These are phyloP conservation scores for Anoplius nigerrimus DNA, from an alignment of 2,888 invertebrate genomes.

Conservation along the genomic window DNA sequence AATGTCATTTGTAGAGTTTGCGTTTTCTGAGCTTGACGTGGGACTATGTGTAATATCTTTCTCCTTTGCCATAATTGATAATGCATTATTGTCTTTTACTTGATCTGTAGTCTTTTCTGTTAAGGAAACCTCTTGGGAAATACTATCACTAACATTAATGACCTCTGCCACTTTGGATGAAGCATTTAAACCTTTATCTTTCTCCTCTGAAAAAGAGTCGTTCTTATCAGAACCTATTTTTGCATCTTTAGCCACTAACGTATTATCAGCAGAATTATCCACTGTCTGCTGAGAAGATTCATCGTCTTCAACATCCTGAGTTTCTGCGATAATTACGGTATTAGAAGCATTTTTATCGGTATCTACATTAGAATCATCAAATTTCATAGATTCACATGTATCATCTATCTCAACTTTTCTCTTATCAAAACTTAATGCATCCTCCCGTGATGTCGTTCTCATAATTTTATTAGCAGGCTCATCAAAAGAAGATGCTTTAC, in stretches of 20 bases:
- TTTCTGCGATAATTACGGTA: conserved; percentile 48
- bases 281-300: conserved; percentile 3
- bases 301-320: conserved; percentile 36
- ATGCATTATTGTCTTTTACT: conserved; percentile 6
- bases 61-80: conserved; percentile 2
- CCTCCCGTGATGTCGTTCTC: conserved; percentile 27
- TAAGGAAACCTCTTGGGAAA: background rate
- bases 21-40: background rate
- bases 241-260: conserved; percentile 17
- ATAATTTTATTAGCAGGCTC: conserved; percentile 44
- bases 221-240: conserved; percentile 25
- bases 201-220: conserved; percentile 15
- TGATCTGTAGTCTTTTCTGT: background rate
- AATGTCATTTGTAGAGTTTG: background rate
- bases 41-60: background rate
- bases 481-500: conserved; percentile 42
- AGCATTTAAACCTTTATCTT: conserved; percentile 36
- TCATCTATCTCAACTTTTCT: conserved; percentile 17
- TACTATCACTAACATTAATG: conserved; percentile 6
- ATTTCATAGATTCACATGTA: conserved; percentile 22
- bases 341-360: conserved; percentile 20
- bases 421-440: conserved; percentile 15
- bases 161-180: conserved; percentile 11
- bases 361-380: conserved; percentile 20
- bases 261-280: background rate